Percentiles rank a stretch among this genome's conserved stretches.
Conservation (phyloP, 2,888 invertebrate species). For the Nephrotoma flavescens region DNA sequence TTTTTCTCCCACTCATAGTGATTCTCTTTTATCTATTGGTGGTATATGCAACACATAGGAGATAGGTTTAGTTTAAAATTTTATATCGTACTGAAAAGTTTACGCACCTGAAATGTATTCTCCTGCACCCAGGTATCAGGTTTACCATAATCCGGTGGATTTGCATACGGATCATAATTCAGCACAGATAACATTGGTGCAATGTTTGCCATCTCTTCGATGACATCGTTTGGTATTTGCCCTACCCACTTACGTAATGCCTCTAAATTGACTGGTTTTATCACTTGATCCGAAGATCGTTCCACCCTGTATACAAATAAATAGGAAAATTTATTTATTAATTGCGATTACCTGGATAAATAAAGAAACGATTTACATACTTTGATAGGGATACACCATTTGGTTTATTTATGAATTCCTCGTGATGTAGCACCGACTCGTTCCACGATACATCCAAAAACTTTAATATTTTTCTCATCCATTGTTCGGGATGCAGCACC, state of each 20-base stretch:
- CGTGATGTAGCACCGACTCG: constrained; percentile 91
- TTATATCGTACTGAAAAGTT: background rate
- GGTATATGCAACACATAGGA: background rate
- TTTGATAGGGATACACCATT: constrained; percentile 90
- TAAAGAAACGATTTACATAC: constrained; percentile 35
- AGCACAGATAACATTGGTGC: constrained; percentile 88
- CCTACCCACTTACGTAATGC: constrained; percentile 89
- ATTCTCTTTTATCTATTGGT: constrained; percentile 28
- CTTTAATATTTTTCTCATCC: constrained; percentile 73
- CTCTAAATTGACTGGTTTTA: constrained; percentile 94
- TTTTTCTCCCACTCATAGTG: constrained; percentile 32
- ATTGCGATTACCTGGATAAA: background rate
- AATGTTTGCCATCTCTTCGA: constrained; percentile 79
- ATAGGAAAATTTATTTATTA: constrained; percentile 9
- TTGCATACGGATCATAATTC: constrained; percentile 92
- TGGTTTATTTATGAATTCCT: constrained; percentile 90
- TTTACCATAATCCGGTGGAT: constrained; percentile 88
- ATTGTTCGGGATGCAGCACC: constrained; percentile 80
- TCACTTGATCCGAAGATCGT: constrained; percentile 95
- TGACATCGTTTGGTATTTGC: constrained; percentile 77
- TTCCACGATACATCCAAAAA: constrained; percentile 92
- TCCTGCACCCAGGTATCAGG: constrained; percentile 62
- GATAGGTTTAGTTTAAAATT: background rate
- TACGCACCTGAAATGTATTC: constrained; percentile 39
- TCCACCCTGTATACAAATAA: constrained; percentile 59